Evolutionary conservation across 2,888 invertebrate species (phyloP).

Genomic region (Parelbella ahira): DNA sequence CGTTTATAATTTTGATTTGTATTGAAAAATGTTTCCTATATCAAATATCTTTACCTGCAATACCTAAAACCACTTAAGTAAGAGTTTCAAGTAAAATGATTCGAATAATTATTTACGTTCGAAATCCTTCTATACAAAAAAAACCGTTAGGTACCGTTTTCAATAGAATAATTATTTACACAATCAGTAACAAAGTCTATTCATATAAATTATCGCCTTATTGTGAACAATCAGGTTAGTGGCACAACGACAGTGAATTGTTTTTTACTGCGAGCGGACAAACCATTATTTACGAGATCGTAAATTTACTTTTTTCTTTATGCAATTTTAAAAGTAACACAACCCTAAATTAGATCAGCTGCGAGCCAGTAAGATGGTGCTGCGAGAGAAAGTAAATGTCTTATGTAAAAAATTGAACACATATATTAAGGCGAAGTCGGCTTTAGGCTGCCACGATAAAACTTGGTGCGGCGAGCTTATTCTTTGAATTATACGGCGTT

Average conservation of each 20-base stretch:
- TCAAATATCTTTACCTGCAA: no score
- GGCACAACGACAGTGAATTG: conserved; percentile 16
- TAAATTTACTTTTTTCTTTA: conserved; percentile 18
- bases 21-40: no score
- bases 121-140: no score
- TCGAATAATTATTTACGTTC: no score
- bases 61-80: no score
- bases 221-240: conserved; percentile 19
- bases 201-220: conserved; percentile 9
- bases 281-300: conserved; percentile 4
- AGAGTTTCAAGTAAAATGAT: no score
- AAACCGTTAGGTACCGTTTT: no score
- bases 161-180: conserved; percentile 1
- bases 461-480: no score
- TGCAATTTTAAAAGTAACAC: no score
- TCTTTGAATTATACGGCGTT: no score
- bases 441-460: not conserved
- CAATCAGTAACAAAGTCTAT: conserved; percentile 9
- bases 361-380: conserved; percentile 10
- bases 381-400: conserved; percentile 27
- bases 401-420: conserved; percentile 28
- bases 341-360: conserved; percentile 27
- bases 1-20: no score
- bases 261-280: conserved; percentile 20
- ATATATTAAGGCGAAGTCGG: conserved; percentile 1